phyloP scores from a whole-genome alignment of 2,797 vertebrate genomes.

The Lepilemur septentrionalis region DNA sequence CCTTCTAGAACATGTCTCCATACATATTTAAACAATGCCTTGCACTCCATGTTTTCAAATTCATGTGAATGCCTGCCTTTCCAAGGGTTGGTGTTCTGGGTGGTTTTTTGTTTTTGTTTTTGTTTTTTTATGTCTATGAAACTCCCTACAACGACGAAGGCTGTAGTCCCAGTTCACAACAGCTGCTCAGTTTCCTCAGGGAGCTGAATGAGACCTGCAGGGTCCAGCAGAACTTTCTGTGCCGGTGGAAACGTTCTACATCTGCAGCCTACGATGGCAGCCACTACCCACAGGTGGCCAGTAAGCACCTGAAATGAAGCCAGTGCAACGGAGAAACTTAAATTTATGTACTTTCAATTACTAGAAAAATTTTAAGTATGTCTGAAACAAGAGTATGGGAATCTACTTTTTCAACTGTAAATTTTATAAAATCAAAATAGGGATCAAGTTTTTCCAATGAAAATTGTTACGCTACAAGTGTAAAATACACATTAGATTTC shows the following conservation, averaged over 20 bases:
- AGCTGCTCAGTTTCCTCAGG: background rate
- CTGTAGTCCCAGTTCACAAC: background rate
- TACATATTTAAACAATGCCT: background rate
- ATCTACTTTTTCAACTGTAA: constrained; percentile 29
- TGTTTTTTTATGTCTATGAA: background rate
- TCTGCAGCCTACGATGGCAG: background rate
- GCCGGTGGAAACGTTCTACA: background rate
- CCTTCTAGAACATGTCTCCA: background rate
- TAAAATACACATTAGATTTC: constrained; percentile 18
- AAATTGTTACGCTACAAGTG: background rate
- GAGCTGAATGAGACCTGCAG: background rate
- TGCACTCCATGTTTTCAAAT: background rate
- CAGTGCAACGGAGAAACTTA: background rate
- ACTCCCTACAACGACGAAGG: background rate
- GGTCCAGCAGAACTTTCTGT: background rate
- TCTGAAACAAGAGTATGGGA: background rate
- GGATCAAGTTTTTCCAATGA: background rate
- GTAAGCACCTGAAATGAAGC: background rate
- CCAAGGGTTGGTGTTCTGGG: background rate
- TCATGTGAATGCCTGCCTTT: background rate
- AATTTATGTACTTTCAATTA: background rate
- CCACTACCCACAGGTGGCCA: background rate
- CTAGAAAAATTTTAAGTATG: background rate
- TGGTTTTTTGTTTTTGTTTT: background rate
- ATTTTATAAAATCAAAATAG: constrained; percentile 13